Conservation (phyloP, 1,140 invertebrate genomes). For the Drosophila kohkoa region DNA sequence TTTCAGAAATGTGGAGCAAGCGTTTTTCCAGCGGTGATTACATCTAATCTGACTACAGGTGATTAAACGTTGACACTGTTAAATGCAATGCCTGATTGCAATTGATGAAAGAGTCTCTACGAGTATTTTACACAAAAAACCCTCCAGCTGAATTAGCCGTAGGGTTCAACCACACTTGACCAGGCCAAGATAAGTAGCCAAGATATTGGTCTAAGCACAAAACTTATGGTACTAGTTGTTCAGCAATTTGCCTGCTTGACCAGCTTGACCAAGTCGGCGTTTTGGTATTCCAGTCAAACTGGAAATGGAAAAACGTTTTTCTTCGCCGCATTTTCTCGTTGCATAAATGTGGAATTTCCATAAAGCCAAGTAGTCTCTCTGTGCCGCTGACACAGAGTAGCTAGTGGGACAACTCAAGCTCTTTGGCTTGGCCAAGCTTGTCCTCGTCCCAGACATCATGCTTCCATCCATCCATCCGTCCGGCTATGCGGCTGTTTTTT, state of each 20-base stretch:
- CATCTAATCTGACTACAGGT: conserved; percentile 10
- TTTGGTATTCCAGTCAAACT: conserved; percentile 65
- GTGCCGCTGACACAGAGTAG: conserved; percentile 59
- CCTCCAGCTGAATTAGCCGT: not conserved
- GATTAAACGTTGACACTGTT: conserved; percentile 5
- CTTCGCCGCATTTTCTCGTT: conserved; percentile 67
- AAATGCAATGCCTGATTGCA: not conserved
- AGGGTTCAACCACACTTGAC: conserved; percentile 14
- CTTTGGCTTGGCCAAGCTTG: conserved; percentile 11
- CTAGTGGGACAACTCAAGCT: not conserved
- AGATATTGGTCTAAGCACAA: not conserved
- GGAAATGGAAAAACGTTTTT: conserved; percentile 65
- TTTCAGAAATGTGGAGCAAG: conserved; percentile 24
- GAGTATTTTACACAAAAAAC: not conserved
- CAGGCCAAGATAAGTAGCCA: not conserved
- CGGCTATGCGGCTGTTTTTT: conserved; percentile 46
- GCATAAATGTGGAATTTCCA: conserved; percentile 76
- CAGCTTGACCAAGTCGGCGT: conserved; percentile 48
- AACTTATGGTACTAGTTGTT: conserved; percentile 22
- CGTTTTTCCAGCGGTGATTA: conserved; percentile 10
- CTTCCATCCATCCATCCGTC: conserved; percentile 7
- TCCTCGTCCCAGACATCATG: conserved; percentile 19
- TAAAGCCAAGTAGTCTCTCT: conserved; percentile 38
- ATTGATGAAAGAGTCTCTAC: not conserved
- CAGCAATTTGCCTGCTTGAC: conserved; percentile 50